Evolutionary conservation across 1,140 invertebrate genomes (phyloP), one percentile per base, ranked within the genome.

Genomic region (Meloidogyne hapla): DNA sequence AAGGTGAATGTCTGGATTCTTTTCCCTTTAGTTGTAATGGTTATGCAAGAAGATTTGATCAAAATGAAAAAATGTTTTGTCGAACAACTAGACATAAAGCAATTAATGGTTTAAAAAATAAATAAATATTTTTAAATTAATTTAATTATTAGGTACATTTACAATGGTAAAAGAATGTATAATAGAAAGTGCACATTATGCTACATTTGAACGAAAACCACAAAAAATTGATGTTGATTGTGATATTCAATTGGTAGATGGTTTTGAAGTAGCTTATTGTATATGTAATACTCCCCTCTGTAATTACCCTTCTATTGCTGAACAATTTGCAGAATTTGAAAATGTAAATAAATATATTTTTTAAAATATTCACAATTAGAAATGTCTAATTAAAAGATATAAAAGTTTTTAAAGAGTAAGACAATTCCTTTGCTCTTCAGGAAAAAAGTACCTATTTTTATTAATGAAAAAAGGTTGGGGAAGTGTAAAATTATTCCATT

Each of bases 81-180:
- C 42, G 82, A 28, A 83, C 80, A 33, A 83, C 79, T 18, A 75
- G 82, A 76, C 63, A 77, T 28, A 75, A 64, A 42, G 63, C 66
- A 38, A 15, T 63, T 12, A 84, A 83, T 48, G 25, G 71, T 72
- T n/a, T 12, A 15, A 12, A 4, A 23, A 56, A n/a, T 40, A 42
- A 12, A 38, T 25, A 10, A 26, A 15, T 40, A 12, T 21, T n/a
- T 77, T 23, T 26, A 21, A 33, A 33, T 77, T 33, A 64, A 23
- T 77, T 78, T 4, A n/a, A 38, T 33, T 13, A 75, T n/a, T 61
- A 83, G 82, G 77, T 45, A 80, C 83, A 23, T 84, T 82, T 69
- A 81, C 80, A n/a, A 77, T 84, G n/a, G 76, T 80, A 65, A 84
- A 84, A 69, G 83, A 84, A 72, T 84, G 83, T 66, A 85, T 84